phyloP scores from a whole-genome alignment of 2,797 vertebrate genomes.

The Phalloptychus januarius region DNA sequence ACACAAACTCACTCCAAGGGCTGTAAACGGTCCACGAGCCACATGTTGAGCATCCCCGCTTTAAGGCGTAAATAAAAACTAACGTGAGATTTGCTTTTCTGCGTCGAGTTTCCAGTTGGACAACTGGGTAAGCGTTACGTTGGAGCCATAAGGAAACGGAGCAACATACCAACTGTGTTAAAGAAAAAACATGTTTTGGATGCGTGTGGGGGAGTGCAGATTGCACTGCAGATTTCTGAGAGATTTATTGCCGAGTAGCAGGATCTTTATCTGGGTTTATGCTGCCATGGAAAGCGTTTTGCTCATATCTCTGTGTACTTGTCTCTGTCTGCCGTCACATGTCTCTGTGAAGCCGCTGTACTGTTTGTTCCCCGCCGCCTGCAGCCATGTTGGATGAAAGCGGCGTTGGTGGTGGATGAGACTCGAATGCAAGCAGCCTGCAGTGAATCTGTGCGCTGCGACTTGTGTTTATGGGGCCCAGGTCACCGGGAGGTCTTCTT shows the following conservation, averaged over 20 bases:
- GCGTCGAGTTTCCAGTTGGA: constrained; percentile 42
- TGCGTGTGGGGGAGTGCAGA: neutral
- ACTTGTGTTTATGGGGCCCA: constrained; percentile 56
- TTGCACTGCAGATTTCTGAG: constrained; percentile 36
- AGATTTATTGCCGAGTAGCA: constrained; percentile 47
- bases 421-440: constrained; percentile 45
- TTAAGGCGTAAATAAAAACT: neutral
- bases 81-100: neutral
- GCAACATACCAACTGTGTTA: constrained; percentile 30
- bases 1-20: neutral
- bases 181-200: constrained; percentile 31
- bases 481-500: constrained; percentile 68
- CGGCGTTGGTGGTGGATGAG: constrained; percentile 46
- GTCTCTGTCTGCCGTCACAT: constrained; percentile 45
- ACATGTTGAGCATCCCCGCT: neutral
- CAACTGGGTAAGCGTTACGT: constrained; percentile 38
- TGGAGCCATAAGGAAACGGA: constrained; percentile 35
- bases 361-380: constrained; percentile 49
- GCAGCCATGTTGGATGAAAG: constrained; percentile 64
- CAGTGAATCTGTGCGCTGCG: constrained; percentile 37
- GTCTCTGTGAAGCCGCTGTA: constrained; percentile 43
- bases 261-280: constrained; percentile 59
- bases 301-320: constrained; percentile 39
- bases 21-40: neutral
- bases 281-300: constrained; percentile 32